phyloP scores from a whole-genome alignment of 2,113 vertebrate genomes.

The Butorides virescens region DNA sequence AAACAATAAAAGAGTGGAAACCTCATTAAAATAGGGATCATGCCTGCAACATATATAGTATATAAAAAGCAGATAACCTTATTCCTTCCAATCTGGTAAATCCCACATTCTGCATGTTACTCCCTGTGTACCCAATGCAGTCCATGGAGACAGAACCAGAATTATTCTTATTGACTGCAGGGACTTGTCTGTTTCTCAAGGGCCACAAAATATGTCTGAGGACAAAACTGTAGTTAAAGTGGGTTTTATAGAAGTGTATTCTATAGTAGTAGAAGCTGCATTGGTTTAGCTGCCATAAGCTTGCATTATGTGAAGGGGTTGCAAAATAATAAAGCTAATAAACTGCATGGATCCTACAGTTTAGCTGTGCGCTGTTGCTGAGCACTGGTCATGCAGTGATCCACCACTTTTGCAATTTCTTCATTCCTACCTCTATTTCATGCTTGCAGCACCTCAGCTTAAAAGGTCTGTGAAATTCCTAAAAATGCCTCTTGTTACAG shows the following conservation, averaged over 20 bases:
- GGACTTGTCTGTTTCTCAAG: background rate
- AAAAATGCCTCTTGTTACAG: background rate
- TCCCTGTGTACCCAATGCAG: background rate
- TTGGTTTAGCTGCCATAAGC: background rate
- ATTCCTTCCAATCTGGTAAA: background rate
- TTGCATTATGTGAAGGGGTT: background rate
- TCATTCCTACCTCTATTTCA: background rate
- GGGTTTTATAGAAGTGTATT: background rate
- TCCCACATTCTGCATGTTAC: background rate
- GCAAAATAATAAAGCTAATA: background rate
- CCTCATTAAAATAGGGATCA: background rate
- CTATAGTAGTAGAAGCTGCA: background rate
- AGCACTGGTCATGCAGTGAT: rapidly evolving
- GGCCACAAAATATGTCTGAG: background rate
- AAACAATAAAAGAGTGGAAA: background rate
- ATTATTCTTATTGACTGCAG: background rate
- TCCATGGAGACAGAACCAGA: background rate
- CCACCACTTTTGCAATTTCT: background rate
- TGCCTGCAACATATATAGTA: background rate
- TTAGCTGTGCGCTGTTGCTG: background rate
- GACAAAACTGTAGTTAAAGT: background rate
- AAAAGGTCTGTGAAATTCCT: background rate
- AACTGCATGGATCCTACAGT: background rate
- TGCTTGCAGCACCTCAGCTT: background rate
- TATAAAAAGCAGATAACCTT: background rate